Conservation (phyloP, 2,888 invertebrate species). For the Tanypteryx hageni region DNA sequence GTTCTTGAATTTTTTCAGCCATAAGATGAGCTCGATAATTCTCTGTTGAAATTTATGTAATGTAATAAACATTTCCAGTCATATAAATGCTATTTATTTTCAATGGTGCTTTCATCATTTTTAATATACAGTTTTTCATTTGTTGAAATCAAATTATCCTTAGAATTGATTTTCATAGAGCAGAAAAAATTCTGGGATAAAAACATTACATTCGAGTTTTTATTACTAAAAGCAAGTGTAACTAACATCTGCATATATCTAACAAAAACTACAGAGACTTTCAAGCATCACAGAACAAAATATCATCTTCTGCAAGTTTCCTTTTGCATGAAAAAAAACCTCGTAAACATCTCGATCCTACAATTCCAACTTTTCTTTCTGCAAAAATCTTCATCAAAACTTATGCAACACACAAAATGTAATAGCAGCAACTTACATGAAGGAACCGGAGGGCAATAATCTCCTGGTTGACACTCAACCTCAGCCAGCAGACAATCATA, state of each 20-base stretch:
- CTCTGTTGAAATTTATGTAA: too few relatives aligned
- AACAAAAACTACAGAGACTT: too few relatives aligned
- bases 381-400: neutral
- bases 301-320: too few relatives aligned
- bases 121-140: too few relatives aligned
- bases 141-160: neutral
- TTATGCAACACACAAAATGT: neutral
- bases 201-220: neutral
- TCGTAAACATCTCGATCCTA: neutral
- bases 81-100: too few relatives aligned
- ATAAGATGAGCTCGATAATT: too few relatives aligned
- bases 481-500: slow-evolving; percentile 89
- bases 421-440: slow-evolving; percentile 79
- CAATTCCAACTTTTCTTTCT: neutral
- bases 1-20: too few relatives aligned
- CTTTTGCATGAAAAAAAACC: too few relatives aligned
- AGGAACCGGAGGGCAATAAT: slow-evolving; percentile 91
- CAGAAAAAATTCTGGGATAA: neutral
- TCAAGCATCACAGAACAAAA: too few relatives aligned
- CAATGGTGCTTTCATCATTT: too few relatives aligned
- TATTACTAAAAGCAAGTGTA: neutral
- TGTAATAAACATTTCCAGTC: too few relatives aligned
- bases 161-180: neutral
- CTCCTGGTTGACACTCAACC: slow-evolving; percentile 86
- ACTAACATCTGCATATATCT: neutral